phyloP scores from a whole-genome alignment of 1,140 invertebrate species.

The Eriocheir sinensis region DNA sequence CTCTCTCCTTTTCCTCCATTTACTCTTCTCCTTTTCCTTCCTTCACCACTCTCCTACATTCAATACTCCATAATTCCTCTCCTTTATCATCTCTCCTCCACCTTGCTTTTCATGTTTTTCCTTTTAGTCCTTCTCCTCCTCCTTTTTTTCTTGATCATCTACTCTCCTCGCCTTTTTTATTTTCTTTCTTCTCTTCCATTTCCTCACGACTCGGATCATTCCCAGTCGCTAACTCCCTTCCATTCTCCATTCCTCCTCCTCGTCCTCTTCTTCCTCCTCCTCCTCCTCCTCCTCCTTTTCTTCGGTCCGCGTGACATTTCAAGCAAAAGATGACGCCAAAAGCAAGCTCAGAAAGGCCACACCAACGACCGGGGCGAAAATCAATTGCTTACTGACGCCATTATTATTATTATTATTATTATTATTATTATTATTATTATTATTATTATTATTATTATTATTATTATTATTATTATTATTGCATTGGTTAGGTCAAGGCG shows the following conservation, averaged over 20 bases:
- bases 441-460: no score
- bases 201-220: no score
- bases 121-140: not conserved
- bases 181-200: not conserved
- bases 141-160: not conserved
- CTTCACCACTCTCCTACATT: not conserved
- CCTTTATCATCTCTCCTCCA: not conserved
- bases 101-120: not conserved
- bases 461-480: no score
- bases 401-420: no score
- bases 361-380: not conserved
- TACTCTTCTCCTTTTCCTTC: not conserved
- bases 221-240: not conserved
- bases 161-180: not conserved
- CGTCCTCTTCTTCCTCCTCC: not conserved
- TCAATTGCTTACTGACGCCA: no score
- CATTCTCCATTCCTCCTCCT: not conserved
- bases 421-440: no score
- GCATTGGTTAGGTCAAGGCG: no score
- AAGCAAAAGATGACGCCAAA: not conserved
- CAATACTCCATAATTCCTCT: not conserved
- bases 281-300: no score
- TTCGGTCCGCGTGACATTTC: not conserved
- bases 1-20: no score
- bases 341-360: not conserved